Conservation (phyloP, 2,113 vertebrate genomes). For the Pteronura brasiliensis region DNA sequence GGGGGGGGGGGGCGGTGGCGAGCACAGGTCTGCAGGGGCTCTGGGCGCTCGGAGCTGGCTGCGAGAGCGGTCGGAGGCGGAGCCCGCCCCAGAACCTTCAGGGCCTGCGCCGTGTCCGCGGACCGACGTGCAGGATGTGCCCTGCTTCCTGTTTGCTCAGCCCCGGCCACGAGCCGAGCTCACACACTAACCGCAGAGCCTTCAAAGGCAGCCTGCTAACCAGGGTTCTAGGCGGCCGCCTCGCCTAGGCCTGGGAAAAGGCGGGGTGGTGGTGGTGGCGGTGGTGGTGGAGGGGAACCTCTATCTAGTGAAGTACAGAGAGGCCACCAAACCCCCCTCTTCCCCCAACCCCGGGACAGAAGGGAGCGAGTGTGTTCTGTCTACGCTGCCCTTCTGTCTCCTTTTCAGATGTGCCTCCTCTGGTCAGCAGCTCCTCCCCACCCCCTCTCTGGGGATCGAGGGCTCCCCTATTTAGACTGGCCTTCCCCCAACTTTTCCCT, state of each 20-base stretch:
- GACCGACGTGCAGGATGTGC: slow-evolving; percentile 58
- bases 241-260: slow-evolving; percentile 34
- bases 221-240: not conserved
- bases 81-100: not conserved
- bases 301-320: not conserved
- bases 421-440: not conserved
- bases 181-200: slow-evolving; percentile 67
- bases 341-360: not conserved
- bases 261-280: not conserved
- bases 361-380: not conserved
- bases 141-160: slow-evolving; percentile 75
- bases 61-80: not conserved
- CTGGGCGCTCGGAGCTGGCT: not conserved
- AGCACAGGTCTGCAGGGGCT: not conserved
- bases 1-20: fast-evolving
- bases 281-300: not conserved
- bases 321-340: not conserved
- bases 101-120: not conserved
- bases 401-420: not conserved
- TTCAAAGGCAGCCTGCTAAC: slow-evolving; percentile 54
- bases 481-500: not conserved
- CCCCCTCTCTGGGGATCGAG: not conserved
- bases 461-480: not conserved
- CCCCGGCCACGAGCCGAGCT: slow-evolving; percentile 33
- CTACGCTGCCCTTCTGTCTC: not conserved